Evolutionary conservation across 1,140 invertebrate species (phyloP).

Genomic region (Ephestia elutella): DNA sequence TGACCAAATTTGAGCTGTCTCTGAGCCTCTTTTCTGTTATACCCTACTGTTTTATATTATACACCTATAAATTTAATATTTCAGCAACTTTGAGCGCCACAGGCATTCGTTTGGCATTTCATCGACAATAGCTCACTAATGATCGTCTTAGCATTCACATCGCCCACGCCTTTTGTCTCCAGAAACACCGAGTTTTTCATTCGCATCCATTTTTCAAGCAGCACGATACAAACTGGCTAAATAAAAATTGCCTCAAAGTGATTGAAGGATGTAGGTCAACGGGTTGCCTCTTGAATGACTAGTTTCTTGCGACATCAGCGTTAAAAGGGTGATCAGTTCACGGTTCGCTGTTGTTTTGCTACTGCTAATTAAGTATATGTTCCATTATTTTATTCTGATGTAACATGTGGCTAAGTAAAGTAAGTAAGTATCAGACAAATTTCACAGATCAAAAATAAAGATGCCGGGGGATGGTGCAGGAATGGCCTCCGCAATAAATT

Average conservation of each 20-base stretch:
- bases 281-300: conserved; percentile 32
- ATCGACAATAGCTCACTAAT: conserved; percentile 61
- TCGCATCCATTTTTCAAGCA: conserved; percentile 60
- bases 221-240: conserved; percentile 30
- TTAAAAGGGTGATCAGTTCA: conserved; percentile 39
- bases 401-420: too few relatives aligned
- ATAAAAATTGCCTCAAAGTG: conserved; percentile 40
- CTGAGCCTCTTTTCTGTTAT: too few relatives aligned
- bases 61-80: not conserved
- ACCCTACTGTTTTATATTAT: too few relatives aligned
- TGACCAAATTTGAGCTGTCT: too few relatives aligned
- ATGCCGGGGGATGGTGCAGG: too few relatives aligned
- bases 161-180: conserved; percentile 68
- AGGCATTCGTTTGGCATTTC: conserved; percentile 42
- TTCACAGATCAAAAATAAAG: too few relatives aligned
- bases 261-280: conserved; percentile 65
- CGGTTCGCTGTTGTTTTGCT: conserved; percentile 38
- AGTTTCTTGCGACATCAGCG: conserved; percentile 33
- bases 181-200: conserved; percentile 54
- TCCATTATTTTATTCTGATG: too few relatives aligned
- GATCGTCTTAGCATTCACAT: conserved; percentile 68
- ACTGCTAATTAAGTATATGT: conserved; percentile 36
- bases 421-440: too few relatives aligned
- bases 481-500: too few relatives aligned
- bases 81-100: conserved; percentile 43